Evolutionary conservation across 2,797 vertebrate species (phyloP), one percentile per base, ranked within the genome.

Genomic region (Botia almorhae): DNA sequence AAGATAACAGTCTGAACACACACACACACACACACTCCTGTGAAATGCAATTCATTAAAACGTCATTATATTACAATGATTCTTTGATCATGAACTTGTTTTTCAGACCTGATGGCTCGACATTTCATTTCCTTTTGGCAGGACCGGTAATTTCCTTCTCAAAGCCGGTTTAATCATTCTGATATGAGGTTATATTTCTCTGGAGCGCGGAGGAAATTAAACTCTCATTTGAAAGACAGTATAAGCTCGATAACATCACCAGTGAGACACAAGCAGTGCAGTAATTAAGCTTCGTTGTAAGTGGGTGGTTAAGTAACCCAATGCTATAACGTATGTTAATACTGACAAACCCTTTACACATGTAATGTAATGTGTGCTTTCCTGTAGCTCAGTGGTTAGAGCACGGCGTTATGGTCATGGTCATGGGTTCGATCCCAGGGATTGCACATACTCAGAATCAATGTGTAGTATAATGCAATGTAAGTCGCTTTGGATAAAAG

Each of bases 111-210:
- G 58, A 43, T 61, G 79, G 87, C 80, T 89, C 76, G 46, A 80
- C 56, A 79, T 87, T 81, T 80, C 78, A 91, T 93, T 87, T 92
- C 89, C 88, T 89, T 82, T 78, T 70, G 80, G 81, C 76, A 87
- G 82, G 87, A 88, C 81, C 80, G 82, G 86, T 86, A 64, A 91
- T 92, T 90, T 92, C 86, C 87, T 88, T 69, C 13, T 73, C 51
- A 61, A 76, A n/a, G 75, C 55, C 84, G 81, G 75, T 81, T 85
- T 87, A 91, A 89, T 86, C 84, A 86, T 79, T 90, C 76, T 86
- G 78, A 88, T 87, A 87, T 84, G 81, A 76, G 79, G 81, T 85
- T 80, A 65, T 55, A 83, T 74, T 84, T 83, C 77, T 83, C 74
- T 80, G 53, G 73, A 77, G 79, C 77, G 55, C 76, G 78, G 82